Evolutionary conservation across 2,797 vertebrate genomes (phyloP), one percentile per base, ranked within the genome.

Genomic region (Molothrus aeneus): DNA sequence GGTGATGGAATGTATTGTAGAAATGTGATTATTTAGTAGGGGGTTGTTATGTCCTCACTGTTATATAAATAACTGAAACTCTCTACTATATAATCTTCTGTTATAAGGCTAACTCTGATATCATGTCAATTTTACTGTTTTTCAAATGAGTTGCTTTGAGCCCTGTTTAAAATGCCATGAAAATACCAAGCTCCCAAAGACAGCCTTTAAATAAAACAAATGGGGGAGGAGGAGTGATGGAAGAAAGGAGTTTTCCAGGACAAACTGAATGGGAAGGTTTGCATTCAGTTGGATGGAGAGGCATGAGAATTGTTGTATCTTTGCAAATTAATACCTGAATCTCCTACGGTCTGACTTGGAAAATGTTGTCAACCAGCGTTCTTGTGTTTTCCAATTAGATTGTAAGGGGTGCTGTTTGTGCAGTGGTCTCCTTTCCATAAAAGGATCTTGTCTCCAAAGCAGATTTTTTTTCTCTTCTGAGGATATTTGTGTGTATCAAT

Each of bases 71-170:
- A 97, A 96, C 95, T 68, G 94, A 97, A 97, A 97, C 97, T 98
- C 93, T 97, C 97, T 95, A 95, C 96, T 97, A 96, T 88, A 84
- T 96, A 97, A 88, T 96, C 80, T 96, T 96, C 86, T 96, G 94
- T 97, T 97, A 96, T 97, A 98, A 98, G 98, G 97, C 97, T 97
- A 97, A 97, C 93, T 98, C 98, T 98, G 97, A 97, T 98, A 98
- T 98, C 97, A 97, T 96, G 95, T 96, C 83, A 92, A 61, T 97
- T 96, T 97, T 92, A 75, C 94, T 94, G 89, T 79, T 93, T 96
- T 97, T 97, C 79, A 71, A 95, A 95, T 97, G 74, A 97, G 71
- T 97, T 96, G 78, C 80, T 88, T 93, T 95, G 94, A 88, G 81
- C 92, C 96, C 57, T 95, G 64, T 97, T 97, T 97, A 97, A 98